Conservation (phyloP, 2,888 invertebrate genomes). For the Apoda limacodes region DNA sequence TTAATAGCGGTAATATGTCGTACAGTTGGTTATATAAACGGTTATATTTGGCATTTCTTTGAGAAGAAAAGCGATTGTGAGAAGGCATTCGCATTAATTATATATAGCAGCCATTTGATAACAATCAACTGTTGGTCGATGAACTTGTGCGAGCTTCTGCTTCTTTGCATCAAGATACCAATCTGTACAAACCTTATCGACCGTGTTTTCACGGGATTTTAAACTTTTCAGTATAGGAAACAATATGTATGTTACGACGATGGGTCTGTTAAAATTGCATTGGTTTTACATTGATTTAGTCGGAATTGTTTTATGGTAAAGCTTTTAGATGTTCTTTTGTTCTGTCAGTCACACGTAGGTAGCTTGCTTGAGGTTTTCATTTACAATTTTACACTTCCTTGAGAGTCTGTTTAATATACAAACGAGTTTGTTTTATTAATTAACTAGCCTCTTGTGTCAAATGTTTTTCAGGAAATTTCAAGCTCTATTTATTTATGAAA, state of each 20-base stretch:
- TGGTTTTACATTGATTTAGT: too few relatives aligned
- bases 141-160: constrained; percentile 50
- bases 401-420: constrained; percentile 30
- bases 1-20: too few relatives aligned
- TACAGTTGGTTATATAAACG: too few relatives aligned
- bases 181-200: constrained; percentile 17
- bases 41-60: too few relatives aligned
- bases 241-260: neutral
- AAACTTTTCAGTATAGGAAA: too few relatives aligned
- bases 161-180: constrained; percentile 27
- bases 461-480: too few relatives aligned
- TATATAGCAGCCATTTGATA: constrained; percentile 41
- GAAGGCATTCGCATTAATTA: constrained; percentile 48
- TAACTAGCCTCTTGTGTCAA: too few relatives aligned
- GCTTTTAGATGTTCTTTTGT: constrained; percentile 27
- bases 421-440: constrained; percentile 13
- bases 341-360: constrained; percentile 27
- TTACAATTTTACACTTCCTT: constrained; percentile 32
- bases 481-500: too few relatives aligned
- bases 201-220: neutral
- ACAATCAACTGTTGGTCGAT: constrained; percentile 41
- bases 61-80: constrained; percentile 26
- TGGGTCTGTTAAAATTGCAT: too few relatives aligned
- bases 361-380: constrained; percentile 22
- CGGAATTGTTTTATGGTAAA: too few relatives aligned